These are phyloP conservation scores for Ptychochromis oligacanthus DNA, from an alignment of 2,113 vertebrate species.

Conservation along the genomic window DNA sequence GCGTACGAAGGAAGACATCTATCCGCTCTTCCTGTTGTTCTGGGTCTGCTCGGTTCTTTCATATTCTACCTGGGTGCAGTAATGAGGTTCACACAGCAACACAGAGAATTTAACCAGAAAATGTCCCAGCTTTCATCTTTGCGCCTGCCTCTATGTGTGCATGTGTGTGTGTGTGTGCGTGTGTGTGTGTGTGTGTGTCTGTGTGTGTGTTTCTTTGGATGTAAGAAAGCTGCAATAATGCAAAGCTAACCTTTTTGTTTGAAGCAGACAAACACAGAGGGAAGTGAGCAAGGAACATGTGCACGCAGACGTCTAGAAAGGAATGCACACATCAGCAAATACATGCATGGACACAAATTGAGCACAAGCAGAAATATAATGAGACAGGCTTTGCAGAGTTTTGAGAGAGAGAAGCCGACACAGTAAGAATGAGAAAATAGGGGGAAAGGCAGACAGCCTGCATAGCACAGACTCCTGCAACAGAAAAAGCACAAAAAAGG, in stretches of 20 bases:
- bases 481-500: background rate
- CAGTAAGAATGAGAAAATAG: background rate
- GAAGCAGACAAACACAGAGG: constrained; percentile 5
- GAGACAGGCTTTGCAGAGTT: constrained; percentile 40
- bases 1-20: constrained; percentile 34
- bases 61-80: constrained; percentile 39
- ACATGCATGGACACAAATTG: constrained; percentile 26
- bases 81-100: constrained; percentile 53
- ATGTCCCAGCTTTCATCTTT: constrained; percentile 32
- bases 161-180: background rate
- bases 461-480: constrained; percentile 28
- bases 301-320: background rate
- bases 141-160: background rate
- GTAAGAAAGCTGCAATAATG: constrained; percentile 2
- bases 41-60: constrained; percentile 31
- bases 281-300: background rate
- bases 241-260: constrained; percentile 1
- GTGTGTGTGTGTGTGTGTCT: background rate
- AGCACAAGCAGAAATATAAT: constrained; percentile 49
- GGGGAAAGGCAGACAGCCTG: constrained; percentile 10
- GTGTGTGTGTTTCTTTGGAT: background rate
- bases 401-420: background rate
- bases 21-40: background rate
- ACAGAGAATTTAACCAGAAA: constrained; percentile 35
- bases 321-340: constrained; percentile 43